Conservation (phyloP, 2,797 vertebrate genomes). For the Steatocranus sp. region DNA sequence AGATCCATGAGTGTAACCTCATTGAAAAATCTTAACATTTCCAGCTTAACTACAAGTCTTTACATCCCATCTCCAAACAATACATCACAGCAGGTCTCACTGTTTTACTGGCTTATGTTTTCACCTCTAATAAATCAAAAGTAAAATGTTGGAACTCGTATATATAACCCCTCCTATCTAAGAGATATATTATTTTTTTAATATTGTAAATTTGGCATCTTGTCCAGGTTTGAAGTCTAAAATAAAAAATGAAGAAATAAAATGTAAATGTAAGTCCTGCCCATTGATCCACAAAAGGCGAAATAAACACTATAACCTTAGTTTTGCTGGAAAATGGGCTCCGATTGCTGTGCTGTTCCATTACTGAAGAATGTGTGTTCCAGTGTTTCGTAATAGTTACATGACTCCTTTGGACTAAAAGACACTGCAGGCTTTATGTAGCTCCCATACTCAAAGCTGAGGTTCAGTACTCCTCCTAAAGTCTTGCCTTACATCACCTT, state of each 20-base stretch:
- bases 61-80: not conserved
- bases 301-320: not conserved
- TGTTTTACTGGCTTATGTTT: not conserved
- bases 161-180: not conserved
- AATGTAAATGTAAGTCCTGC: not conserved
- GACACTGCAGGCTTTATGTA: not conserved
- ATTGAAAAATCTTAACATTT: not conserved
- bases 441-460: not conserved
- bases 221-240: not conserved
- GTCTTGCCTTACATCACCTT: not conserved
- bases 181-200: not conserved
- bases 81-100: not conserved
- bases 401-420: not conserved
- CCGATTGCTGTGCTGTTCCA: not conserved
- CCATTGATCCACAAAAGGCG: not conserved
- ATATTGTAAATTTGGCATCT: not conserved
- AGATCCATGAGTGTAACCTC: not conserved
- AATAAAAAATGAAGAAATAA: not conserved
- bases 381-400: constrained; percentile 1
- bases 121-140: not conserved
- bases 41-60: not conserved
- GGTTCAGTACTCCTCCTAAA: not conserved
- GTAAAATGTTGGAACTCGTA: not conserved
- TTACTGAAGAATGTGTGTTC: not conserved
- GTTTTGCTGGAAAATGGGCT: not conserved